Conservation (phyloP, 2,113 vertebrate genomes). For the Amphiprion percula region DNA sequence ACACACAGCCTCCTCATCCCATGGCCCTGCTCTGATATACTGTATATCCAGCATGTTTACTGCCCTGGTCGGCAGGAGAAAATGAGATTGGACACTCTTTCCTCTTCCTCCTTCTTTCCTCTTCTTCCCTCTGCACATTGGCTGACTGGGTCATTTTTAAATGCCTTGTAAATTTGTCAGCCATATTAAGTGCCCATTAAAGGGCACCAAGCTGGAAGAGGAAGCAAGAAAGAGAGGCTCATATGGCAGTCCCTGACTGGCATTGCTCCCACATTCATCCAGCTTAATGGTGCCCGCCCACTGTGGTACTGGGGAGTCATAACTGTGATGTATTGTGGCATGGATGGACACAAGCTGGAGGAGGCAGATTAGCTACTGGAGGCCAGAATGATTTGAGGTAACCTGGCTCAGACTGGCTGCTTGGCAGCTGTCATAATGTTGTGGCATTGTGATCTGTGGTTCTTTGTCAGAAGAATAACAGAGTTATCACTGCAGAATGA, state of each 20-base stretch:
- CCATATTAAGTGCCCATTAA: conserved; percentile 84
- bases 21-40: conserved; percentile 66
- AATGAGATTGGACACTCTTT: conserved; percentile 78
- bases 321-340: conserved; percentile 69
- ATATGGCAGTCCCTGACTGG: conserved; percentile 67
- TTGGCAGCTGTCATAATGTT: conserved; percentile 36
- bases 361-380: conserved; percentile 65
- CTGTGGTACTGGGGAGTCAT: conserved; percentile 63
- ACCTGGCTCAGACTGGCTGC: conserved; percentile 37
- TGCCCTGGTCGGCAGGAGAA: conserved; percentile 71
- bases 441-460: conserved; percentile 24
- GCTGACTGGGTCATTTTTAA: conserved; percentile 85
- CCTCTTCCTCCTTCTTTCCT: conserved; percentile 59
- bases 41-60: conserved; percentile 77
- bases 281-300: conserved; percentile 70
- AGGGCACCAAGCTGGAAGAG: conserved; percentile 76
- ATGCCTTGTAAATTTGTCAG: conserved; percentile 86
- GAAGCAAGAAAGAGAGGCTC: conserved; percentile 65
- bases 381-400: conserved; percentile 57
- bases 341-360: conserved; percentile 62
- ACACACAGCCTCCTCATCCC: conserved; percentile 47
- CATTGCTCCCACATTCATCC: conserved; percentile 70
- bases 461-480: conserved; percentile 19
- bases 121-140: conserved; percentile 63
- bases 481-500: conserved; percentile 9